phyloP scores from a whole-genome alignment of 2,113 vertebrate species.

The Cyanoramphus novaezelandiae region DNA sequence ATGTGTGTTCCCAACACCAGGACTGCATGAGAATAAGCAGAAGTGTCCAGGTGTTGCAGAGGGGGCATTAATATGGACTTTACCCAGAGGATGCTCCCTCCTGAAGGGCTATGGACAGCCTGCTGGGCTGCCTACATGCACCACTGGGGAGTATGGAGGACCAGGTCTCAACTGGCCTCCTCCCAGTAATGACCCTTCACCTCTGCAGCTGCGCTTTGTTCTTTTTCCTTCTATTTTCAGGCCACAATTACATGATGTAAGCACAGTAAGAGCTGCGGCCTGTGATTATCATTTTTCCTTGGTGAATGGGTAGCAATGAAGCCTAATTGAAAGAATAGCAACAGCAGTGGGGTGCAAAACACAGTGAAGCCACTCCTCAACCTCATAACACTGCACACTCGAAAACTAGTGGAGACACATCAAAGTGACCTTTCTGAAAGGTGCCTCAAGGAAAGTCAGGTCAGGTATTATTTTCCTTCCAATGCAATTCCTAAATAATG shows the following conservation, averaged over 20 bases:
- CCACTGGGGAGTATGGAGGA: fast-evolving
- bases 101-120: neutral
- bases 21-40: fast-evolving
- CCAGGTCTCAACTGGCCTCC: neutral
- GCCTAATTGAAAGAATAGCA: conserved; percentile 1
- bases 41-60: neutral
- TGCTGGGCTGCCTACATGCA: neutral
- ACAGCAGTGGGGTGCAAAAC: neutral
- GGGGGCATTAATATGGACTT: no score
- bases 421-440: neutral
- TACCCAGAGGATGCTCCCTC: neutral
- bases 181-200: neutral
- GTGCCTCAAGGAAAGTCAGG: neutral
- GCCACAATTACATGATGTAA: neutral
- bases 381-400: neutral
- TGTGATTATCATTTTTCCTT: conserved; percentile 17
- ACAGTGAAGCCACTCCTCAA: neutral
- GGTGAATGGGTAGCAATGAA: neutral
- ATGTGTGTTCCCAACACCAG: neutral
- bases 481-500: neutral
- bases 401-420: neutral
- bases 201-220: neutral
- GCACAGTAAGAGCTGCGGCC: neutral
- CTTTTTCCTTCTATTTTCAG: neutral
- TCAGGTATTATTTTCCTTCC: neutral